Conservation (phyloP, 1,140 invertebrate species). For the Rhagoletis pomonella region DNA sequence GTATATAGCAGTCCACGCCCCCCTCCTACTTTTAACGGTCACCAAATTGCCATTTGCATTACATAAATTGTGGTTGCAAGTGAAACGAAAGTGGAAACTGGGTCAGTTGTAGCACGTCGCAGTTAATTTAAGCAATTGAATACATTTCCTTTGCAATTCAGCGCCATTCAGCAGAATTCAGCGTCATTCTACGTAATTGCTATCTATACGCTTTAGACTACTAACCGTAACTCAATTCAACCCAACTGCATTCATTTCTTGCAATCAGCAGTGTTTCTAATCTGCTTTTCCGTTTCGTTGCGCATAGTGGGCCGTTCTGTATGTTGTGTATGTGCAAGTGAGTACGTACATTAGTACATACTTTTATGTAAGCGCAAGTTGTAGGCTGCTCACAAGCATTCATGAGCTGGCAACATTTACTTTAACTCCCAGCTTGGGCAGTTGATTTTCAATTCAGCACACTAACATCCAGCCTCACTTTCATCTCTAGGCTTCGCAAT, state of each 20-base stretch:
- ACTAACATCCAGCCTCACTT: not conserved
- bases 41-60: conserved; percentile 17
- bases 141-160: conserved; percentile 47
- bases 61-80: not conserved
- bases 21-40: not conserved
- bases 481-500: not conserved
- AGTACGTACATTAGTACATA: not conserved
- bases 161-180: conserved; percentile 10
- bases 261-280: not conserved
- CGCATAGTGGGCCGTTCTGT: not conserved
- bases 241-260: conserved; percentile 15
- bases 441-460: not conserved
- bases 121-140: conserved; percentile 44
- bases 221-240: conserved; percentile 34
- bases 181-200: not conserved
- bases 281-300: conserved; percentile 18
- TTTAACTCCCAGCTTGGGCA: not conserved
- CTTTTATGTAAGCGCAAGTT: no score
- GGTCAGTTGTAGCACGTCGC: conserved; percentile 35
- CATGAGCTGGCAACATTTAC: conserved; percentile 19
- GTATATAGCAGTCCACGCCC: not conserved
- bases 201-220: not conserved
- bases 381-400: not conserved
- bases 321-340: not conserved
- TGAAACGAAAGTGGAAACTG: not conserved